These are phyloP conservation scores for Allobates femoralis DNA, from an alignment of 2,797 vertebrate species.

Conservation along the genomic window DNA sequence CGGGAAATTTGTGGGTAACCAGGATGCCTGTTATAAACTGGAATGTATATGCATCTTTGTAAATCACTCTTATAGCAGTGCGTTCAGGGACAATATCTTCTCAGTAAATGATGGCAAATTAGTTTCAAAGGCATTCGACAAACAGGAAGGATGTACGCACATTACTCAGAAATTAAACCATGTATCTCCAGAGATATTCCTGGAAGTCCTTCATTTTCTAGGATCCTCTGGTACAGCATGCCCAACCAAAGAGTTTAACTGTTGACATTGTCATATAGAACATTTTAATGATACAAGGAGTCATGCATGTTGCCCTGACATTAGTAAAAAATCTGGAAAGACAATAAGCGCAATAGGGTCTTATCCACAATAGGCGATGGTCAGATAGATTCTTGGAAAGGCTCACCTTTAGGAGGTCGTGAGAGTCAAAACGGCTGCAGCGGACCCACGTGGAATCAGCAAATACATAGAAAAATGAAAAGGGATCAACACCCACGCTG, in stretches of 20 bases:
- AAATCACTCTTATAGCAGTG: constrained; percentile 48
- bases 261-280: constrained; percentile 30
- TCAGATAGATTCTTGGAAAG: too few species aligned
- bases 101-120: constrained; percentile 57
- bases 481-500: too few species aligned
- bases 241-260: constrained; percentile 36
- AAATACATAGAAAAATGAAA: too few species aligned
- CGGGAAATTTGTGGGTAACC: not conserved
- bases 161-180: constrained; percentile 49
- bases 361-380: too few species aligned
- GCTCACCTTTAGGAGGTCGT: too few species aligned
- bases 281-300: not conserved
- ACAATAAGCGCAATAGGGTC: too few species aligned
- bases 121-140: constrained; percentile 50
- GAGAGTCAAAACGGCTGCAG: too few species aligned
- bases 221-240: constrained; percentile 47
- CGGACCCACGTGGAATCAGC: too few species aligned
- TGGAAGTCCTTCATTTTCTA: constrained; percentile 44
- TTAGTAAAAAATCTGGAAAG: too few species aligned
- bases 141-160: constrained; percentile 46
- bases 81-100: constrained; percentile 38
- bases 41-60: constrained; percentile 42
- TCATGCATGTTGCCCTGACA: not conserved
- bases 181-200: constrained; percentile 43
- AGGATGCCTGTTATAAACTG: constrained; percentile 27